Base-by-base conservation (phyloP, 2,797 vertebrate species). In the Menidia menidia region DNA sequence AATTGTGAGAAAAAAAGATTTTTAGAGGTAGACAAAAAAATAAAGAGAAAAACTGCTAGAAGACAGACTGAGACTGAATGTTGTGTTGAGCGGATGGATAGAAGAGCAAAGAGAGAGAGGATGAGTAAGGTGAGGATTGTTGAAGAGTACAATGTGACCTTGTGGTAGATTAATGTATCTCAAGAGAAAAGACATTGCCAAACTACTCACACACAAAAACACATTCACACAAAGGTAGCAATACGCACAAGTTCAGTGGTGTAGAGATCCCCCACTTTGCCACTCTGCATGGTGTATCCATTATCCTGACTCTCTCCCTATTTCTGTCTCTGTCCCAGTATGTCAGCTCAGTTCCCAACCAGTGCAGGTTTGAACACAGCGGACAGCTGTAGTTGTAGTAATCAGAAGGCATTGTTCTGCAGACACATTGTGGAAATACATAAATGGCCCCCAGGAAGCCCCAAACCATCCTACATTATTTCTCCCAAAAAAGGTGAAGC, bases 91-190 rank as follows among this genome's bases (percentile, higher is more conserved):
- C 13, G 25, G 50, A 44, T 41, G 68, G 53, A 52, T 52, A 62
- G 44, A 30, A 62, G 18, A 52, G 35, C 31, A 32, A 32, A n/a
- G 8, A 6, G 60, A 61, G 54, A 48, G 45, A 31, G 56, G 48
- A 55, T 39, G 64, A 70, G 72, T 68, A 68, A 79, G 48, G 68
- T 77, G 54, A 78, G 63, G 68, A 65, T 52, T 63, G 77, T 16
- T 13, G 64, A 63, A 70, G 73, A 83, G 66, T 66, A 77, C 75
- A 71, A 52, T 63, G 71, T 84, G 81, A 89, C 87, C 92, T 90
- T 92, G 92, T 75, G 75, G 85, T 78, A 87, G 88, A 92, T 89
- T 91, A 89, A 91, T 92, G 89, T 5, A 72, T 87, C 89, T 85
- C 90, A 59, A 66, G 87, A 87, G 88, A 83, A 79, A 88, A 88